Conservation (phyloP, 2,888 invertebrate genomes). For the Terebella lapidaria region DNA sequence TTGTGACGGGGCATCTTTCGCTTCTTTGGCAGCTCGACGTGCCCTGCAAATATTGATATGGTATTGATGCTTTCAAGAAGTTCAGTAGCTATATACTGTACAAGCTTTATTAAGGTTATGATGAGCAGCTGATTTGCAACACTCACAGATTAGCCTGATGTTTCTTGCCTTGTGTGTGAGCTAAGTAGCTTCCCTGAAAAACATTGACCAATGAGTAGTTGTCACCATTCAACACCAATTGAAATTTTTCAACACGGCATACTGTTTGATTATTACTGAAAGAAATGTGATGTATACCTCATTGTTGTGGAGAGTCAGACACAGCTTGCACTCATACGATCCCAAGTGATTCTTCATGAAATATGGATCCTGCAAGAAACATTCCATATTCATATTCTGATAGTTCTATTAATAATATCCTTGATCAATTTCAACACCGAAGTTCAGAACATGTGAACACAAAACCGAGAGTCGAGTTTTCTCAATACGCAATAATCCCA, state of each 20-base stretch:
- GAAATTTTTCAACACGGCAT: too few relatives aligned
- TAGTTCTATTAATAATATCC: neutral
- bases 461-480: too few relatives aligned
- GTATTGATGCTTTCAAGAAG: neutral
- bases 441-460: too few relatives aligned
- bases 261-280: too few relatives aligned
- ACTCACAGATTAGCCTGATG: constrained; percentile 89
- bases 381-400: neutral
- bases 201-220: too few relatives aligned
- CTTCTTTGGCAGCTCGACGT: constrained; percentile 94
- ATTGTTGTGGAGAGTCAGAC: constrained; percentile 96
- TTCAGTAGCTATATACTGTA: neutral
- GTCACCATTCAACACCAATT: too few relatives aligned
- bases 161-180: constrained; percentile 97
- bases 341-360: constrained; percentile 99
- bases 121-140: too few relatives aligned
- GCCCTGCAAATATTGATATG: constrained; percentile 58
- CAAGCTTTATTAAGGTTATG: too few relatives aligned
- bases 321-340: constrained; percentile 98
- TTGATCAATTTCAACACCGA: neutral
- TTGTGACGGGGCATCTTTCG: constrained; percentile 91
- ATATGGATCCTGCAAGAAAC: constrained; percentile 75
- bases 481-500: too few relatives aligned
- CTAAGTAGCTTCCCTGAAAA: constrained; percentile 85
- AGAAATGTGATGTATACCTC: too few relatives aligned